A percentile compares a stretch with the other conserved stretches of the same genome.
Conservation (phyloP, 2,888 invertebrate genomes). For the Amphipoea oculea region DNA sequence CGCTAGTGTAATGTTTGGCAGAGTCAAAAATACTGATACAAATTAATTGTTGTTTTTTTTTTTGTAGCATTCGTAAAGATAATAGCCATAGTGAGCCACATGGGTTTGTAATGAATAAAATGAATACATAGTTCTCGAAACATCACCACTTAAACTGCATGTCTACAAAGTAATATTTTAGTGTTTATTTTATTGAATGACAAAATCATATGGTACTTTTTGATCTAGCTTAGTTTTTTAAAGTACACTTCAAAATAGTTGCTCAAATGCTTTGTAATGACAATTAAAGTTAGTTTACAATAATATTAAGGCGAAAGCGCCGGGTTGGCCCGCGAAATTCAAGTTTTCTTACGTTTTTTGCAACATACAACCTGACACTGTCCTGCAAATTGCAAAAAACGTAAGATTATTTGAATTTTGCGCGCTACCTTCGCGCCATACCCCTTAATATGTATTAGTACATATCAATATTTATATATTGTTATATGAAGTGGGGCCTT, state of each 20-base stretch:
- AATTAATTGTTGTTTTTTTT: not conserved
- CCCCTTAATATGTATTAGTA: not conserved
- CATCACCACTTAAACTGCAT: not conserved
- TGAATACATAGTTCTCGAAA: not conserved
- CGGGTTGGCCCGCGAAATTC: not conserved
- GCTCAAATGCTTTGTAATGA: constrained; percentile 33
- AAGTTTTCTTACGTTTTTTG: not conserved
- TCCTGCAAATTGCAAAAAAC: too few relatives aligned
- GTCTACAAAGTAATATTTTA: not conserved
- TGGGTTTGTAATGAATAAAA: not conserved
- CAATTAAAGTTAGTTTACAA: not conserved
- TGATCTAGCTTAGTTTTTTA: constrained; percentile 3
- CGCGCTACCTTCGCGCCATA: not conserved
- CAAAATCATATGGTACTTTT: constrained; percentile 6
- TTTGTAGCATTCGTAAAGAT: not conserved
- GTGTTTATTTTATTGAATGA: not conserved
- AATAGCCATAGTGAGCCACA: not conserved
- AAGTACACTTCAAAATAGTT: constrained; percentile 5
- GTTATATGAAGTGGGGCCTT: constrained; percentile 12
- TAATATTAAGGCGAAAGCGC: not conserved
- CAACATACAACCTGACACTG: too few relatives aligned
- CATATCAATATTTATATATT: constrained; percentile 31
- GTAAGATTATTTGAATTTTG: not conserved
- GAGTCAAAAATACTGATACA: not conserved
- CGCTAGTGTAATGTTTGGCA: not conserved